Conservation (phyloP, 2,888 invertebrate genomes). For the Arrhopalites spinosus region DNA sequence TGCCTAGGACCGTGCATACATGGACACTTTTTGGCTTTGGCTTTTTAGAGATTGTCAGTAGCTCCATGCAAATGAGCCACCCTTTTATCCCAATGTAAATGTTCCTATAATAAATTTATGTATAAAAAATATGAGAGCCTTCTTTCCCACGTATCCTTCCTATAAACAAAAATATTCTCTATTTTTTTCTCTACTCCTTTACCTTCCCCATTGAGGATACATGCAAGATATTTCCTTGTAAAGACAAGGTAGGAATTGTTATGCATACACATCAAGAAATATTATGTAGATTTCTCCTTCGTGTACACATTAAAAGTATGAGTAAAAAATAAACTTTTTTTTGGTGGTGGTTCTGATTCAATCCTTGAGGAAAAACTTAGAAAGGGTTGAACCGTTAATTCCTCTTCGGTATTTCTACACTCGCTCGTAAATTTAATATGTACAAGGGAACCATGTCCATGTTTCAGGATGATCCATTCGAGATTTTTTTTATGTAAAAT, state of each 20-base stretch:
- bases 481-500: too few relatives aligned
- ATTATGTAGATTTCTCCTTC: conserved; percentile 12
- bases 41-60: not conserved
- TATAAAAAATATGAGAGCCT: not conserved
- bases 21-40: not conserved
- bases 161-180: not conserved
- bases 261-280: too few relatives aligned
- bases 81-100: conserved; percentile 7
- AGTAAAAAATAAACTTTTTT: too few relatives aligned
- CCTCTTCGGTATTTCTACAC: too few relatives aligned
- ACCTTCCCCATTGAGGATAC: too few relatives aligned
- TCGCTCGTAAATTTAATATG: too few relatives aligned
- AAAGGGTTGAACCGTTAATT: conserved; percentile 8
- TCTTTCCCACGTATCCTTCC: conserved; percentile 6
- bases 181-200: too few relatives aligned
- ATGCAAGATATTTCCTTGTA: too few relatives aligned
- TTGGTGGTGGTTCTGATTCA: too few relatives aligned
- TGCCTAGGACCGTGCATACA: not conserved
- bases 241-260: too few relatives aligned
- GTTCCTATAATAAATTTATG: not conserved
- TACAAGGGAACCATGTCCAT: too few relatives aligned
- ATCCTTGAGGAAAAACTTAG: not conserved
- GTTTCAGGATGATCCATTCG: too few relatives aligned
- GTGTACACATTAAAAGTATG: not conserved
- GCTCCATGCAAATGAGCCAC: conserved; percentile 6